A percentile compares a stretch with the other conserved stretches of the same genome.
Conservation (phyloP, 1,140 invertebrate species). For the Lucilia cuprina region DNA sequence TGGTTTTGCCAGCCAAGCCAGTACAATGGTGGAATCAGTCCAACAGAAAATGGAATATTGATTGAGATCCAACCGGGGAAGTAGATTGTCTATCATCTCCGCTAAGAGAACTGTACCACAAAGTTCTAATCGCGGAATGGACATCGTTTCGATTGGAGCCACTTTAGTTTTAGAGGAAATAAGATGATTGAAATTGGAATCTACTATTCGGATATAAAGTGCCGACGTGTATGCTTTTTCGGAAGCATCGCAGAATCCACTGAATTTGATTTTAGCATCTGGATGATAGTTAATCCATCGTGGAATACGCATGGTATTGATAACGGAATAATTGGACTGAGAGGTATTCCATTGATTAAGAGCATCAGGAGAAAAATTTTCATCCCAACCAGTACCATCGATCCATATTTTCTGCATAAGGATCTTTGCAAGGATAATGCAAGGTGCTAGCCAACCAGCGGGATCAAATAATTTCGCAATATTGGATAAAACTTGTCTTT, state of each 20-base stretch:
- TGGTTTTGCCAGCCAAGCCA: conserved; percentile 9
- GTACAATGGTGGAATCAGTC: conserved; percentile 30
- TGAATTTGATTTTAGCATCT: background rate
- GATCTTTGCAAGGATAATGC: too few relatives aligned
- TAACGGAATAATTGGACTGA: background rate
- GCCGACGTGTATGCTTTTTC: conserved; percentile 20
- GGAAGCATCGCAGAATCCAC: conserved; percentile 30
- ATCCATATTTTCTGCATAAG: too few relatives aligned
- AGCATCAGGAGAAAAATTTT: background rate
- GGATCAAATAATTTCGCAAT: background rate
- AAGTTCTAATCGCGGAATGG: conserved; percentile 49
- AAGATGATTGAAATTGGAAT: background rate
- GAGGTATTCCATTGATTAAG: background rate
- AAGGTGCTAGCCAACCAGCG: background rate
- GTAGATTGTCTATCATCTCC: conserved; percentile 32
- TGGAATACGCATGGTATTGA: background rate
- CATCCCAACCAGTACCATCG: too few relatives aligned
- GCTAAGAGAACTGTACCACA: conserved; percentile 34
- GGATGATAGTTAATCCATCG: conserved; percentile 19
- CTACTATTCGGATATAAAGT: background rate
- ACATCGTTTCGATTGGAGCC: conserved; percentile 47
- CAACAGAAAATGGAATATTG: background rate
- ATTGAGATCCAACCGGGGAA: background rate
- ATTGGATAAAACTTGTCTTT: background rate
- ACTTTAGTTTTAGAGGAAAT: background rate